Evolutionary conservation across 2,797 vertebrate genomes (phyloP).

Genomic region (Eurystomus glaucurus): DNA sequence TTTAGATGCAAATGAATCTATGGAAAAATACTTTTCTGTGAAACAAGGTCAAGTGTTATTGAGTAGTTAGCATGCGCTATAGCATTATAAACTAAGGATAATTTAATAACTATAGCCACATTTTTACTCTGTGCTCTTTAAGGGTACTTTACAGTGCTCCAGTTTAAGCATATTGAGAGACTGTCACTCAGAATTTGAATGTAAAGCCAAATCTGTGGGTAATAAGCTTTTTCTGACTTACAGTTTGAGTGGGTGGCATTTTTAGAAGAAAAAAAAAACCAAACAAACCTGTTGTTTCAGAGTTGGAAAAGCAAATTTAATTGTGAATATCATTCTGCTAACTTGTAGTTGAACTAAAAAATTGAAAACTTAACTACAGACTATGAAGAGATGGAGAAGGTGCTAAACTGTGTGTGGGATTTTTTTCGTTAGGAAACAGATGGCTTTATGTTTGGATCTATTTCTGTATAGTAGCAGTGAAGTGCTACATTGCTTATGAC

Average conservation of each 20-base stretch:
- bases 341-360: not conserved
- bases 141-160: not conserved
- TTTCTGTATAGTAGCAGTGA: not conserved
- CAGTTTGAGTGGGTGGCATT: not conserved
- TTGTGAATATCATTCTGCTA: not conserved
- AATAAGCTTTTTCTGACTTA: conserved; percentile 23
- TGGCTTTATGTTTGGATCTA: conserved; percentile 25
- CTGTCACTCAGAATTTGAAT: conserved; percentile 10
- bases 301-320: not conserved
- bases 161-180: not conserved
- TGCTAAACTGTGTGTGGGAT: conserved; percentile 9
- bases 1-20: not conserved
- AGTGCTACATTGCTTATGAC: not conserved
- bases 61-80: not conserved
- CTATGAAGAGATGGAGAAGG: not conserved
- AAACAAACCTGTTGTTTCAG: not conserved
- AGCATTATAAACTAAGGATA: not conserved
- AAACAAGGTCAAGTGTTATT: not conserved
- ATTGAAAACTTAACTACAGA: not conserved
- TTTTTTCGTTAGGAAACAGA: conserved; percentile 4
- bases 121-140: not conserved
- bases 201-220: not conserved
- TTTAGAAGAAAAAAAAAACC: not conserved
- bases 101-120: not conserved
- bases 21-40: not conserved